Evolutionary conservation across 2,888 invertebrate species (phyloP).

Genomic region (Platycheirus rosarum): DNA sequence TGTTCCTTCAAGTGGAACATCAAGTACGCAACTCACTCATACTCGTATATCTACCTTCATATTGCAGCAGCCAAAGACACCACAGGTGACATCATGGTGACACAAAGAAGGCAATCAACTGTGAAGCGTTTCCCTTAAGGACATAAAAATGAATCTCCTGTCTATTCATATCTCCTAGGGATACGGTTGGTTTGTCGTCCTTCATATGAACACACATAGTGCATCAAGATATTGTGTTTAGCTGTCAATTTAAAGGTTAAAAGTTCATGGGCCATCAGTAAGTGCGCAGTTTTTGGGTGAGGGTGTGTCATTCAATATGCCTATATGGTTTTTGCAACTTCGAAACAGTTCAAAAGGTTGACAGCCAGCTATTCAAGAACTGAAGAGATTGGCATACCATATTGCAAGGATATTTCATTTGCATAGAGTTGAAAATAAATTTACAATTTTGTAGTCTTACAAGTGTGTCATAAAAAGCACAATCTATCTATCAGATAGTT

Average conservation of each 20-base stretch:
- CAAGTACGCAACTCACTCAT: neutral
- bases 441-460: neutral
- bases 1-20: conserved; percentile 18
- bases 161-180: neutral
- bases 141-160: conserved; percentile 18
- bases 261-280: conserved; percentile 36
- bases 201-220: conserved; percentile 11
- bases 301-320: conserved; percentile 21
- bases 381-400: neutral
- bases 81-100: conserved; percentile 26
- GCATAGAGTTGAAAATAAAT: neutral
- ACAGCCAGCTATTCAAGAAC: neutral
- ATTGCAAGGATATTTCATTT: neutral
- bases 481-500: neutral
- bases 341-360: neutral
- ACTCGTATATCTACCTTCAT: neutral
- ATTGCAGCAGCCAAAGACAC: conserved; percentile 6
- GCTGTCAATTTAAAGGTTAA: conserved; percentile 38
- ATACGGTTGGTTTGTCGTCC: conserved; percentile 2
- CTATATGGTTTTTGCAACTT: neutral
- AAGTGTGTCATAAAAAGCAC: neutral
- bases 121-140: conserved; percentile 13
- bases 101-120: conserved; percentile 42
- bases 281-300: conserved; percentile 20
- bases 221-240: conserved; percentile 18